These are phyloP conservation scores for Leptodactylus fuscus DNA, from an alignment of 2,113 vertebrate genomes.

Conservation along the genomic window DNA sequence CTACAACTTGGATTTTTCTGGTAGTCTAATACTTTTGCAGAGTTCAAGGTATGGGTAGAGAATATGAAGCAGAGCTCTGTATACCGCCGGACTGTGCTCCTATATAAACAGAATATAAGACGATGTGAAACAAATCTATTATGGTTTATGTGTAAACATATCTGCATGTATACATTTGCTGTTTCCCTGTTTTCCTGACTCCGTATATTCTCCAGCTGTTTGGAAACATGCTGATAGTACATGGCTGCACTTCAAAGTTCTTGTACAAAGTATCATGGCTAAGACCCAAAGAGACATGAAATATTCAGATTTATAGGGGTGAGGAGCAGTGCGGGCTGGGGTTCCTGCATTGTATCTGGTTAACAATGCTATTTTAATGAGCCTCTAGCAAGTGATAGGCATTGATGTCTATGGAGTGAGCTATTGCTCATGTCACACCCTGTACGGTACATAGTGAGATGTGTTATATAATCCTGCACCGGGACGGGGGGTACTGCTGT, in stretches of 20 bases:
- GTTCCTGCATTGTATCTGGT: constrained; percentile 12
- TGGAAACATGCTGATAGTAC: constrained; percentile 16
- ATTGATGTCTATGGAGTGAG: neutral
- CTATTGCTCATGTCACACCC: no score
- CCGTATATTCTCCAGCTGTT: constrained; percentile 13
- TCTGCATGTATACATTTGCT: constrained; percentile 12
- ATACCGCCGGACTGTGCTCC: neutral
- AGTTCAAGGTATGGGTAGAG: neutral
- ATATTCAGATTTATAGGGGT: constrained; percentile 33
- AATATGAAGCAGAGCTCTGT: neutral
- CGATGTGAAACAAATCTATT: neutral
- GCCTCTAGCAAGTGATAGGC: neutral
- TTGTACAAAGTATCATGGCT: constrained; percentile 7
- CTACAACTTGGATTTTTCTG: neutral
- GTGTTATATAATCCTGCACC: no score
- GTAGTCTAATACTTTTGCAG: neutral
- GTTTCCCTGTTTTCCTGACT: neutral
- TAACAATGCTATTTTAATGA: neutral
- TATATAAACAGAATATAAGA: neutral
- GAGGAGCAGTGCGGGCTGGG: constrained; percentile 16
- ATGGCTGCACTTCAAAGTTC: constrained; percentile 31
- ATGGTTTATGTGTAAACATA: neutral
- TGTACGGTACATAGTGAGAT: no score
- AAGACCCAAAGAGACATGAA: neutral
- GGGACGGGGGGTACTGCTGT: no score